phyloP scores from a whole-genome alignment of 2,888 invertebrate genomes.

The Spodoptera exigua region DNA sequence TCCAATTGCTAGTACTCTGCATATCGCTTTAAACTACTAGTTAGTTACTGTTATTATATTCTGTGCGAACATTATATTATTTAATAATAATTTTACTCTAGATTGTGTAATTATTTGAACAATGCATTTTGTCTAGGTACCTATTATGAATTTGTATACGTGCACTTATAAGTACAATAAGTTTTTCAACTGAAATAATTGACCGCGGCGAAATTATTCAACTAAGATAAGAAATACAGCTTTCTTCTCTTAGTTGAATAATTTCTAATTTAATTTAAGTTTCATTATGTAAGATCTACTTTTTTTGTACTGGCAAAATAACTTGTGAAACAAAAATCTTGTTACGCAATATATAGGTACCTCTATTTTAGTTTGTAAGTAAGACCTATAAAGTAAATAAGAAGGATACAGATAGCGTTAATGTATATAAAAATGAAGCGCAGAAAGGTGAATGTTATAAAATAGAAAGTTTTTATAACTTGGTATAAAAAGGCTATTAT shows the following conservation, averaged over 20 bases:
- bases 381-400: background rate
- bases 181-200: too few relatives aligned
- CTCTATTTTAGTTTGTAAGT: background rate
- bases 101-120: background rate
- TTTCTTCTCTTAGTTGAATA: too few relatives aligned
- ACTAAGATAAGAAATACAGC: too few relatives aligned
- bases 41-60: background rate
- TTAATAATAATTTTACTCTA: too few relatives aligned
- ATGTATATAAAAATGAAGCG: constrained; percentile 2
- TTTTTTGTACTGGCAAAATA: background rate
- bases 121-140: constrained; percentile 5
- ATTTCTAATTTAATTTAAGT: too few relatives aligned
- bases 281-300: background rate
- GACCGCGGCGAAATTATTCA: too few relatives aligned
- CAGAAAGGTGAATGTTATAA: constrained; percentile 18
- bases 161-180: too few relatives aligned
- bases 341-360: background rate
- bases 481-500: constrained; percentile 39
- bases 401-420: constrained; percentile 3
- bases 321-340: background rate
- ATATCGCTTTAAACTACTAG: background rate
- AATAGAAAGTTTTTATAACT: constrained; percentile 36
- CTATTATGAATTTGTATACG: too few relatives aligned
- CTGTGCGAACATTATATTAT: too few relatives aligned
- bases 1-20: background rate